These are phyloP conservation scores for Oryctes rhinoceros DNA, from an alignment of 1,140 invertebrate species.

Conservation along the genomic window DNA sequence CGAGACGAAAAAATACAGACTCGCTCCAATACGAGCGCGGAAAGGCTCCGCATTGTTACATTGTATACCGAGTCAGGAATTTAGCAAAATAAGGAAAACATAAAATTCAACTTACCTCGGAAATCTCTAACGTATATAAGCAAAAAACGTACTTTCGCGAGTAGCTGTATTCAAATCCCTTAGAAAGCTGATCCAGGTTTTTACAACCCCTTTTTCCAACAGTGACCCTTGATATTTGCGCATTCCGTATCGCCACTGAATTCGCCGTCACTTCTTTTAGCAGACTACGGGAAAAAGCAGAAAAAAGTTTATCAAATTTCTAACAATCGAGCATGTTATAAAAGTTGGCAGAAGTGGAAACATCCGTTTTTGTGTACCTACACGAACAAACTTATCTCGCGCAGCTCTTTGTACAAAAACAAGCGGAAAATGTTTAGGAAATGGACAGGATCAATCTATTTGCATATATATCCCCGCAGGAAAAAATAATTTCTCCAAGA, in stretches of 20 bases:
- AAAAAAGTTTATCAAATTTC: constrained; percentile 36
- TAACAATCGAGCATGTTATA: constrained; percentile 36
- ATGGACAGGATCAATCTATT: constrained; percentile 14
- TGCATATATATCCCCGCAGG: not conserved
- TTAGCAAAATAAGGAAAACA: constrained; percentile 37
- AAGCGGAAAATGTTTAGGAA: constrained; percentile 26
- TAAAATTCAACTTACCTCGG: constrained; percentile 42
- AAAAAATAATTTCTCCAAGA: not conserved
- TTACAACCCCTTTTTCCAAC: constrained; percentile 46
- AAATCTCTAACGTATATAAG: constrained; percentile 47
- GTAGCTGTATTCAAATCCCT: constrained; percentile 47
- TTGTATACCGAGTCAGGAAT: constrained; percentile 24
- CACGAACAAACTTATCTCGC: constrained; percentile 24
- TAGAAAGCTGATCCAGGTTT: constrained; percentile 48
- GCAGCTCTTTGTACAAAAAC: constrained; percentile 10
- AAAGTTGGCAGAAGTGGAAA: constrained; percentile 30
- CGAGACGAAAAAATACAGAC: constrained; percentile 23
- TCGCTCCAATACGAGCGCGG: constrained; percentile 8
- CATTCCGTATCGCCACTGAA: constrained; percentile 46
- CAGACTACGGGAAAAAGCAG: constrained; percentile 8
- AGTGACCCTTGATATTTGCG: constrained; percentile 48
- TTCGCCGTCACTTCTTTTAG: constrained; percentile 39
- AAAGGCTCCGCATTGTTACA: constrained; percentile 26
- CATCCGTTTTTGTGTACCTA: constrained; percentile 28
- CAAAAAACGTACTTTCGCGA: constrained; percentile 46